These are phyloP conservation scores for Microhierax caerulescens DNA, from an alignment of 2,797 vertebrate genomes.

Conservation along the genomic window DNA sequence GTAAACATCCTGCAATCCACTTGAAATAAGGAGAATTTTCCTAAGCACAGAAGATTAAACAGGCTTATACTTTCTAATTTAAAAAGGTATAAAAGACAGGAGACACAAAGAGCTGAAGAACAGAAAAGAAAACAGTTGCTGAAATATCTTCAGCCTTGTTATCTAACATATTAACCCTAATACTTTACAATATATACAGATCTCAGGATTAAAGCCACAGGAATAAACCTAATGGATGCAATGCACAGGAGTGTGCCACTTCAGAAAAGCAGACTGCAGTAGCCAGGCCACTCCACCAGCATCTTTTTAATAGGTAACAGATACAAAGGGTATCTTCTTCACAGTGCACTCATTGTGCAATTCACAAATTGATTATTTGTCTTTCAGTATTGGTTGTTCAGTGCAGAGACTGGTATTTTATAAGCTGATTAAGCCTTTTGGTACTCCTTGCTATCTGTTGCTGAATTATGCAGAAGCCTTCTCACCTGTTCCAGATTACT, in stretches of 20 bases:
- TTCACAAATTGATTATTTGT: neutral
- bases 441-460: neutral
- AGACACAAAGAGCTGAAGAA: neutral
- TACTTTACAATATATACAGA: neutral
- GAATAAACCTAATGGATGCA: neutral
- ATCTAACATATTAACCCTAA: neutral
- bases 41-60: neutral
- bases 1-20: neutral
- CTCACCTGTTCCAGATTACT: conserved; percentile 88
- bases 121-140: neutral
- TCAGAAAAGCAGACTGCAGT: neutral
- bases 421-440: neutral
- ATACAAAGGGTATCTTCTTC: neutral
- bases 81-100: neutral
- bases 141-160: neutral
- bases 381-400: neutral
- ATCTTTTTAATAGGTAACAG: neutral
- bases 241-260: neutral
- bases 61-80: neutral
- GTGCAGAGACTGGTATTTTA: neutral
- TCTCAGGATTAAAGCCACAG: neutral
- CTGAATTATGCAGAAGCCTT: neutral
- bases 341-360: neutral
- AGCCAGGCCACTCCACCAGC: neutral
- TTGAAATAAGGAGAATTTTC: neutral